These are phyloP conservation scores for Phrynocephalus forsythii DNA, from an alignment of 2,797 vertebrate genomes.

Conservation along the genomic window DNA sequence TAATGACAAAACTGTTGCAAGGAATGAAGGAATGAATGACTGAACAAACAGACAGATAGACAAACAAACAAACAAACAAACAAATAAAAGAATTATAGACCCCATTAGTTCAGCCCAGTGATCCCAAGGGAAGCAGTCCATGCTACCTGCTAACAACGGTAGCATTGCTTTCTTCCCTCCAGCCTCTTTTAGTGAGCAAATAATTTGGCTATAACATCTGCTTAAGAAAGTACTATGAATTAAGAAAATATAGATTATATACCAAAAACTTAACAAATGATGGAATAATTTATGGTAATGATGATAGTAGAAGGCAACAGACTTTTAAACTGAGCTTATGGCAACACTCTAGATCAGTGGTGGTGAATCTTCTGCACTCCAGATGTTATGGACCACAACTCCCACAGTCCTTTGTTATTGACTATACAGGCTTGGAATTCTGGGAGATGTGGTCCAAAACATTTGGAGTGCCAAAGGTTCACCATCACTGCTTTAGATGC, in stretches of 20 bases:
- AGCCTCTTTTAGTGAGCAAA: background rate
- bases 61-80: background rate
- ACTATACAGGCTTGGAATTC: too few species aligned
- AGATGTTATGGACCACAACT: too few species aligned
- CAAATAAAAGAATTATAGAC: slow-evolving; percentile 5
- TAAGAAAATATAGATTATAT: background rate
- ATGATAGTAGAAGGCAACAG: background rate
- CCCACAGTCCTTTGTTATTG: too few species aligned
- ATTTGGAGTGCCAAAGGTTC: too few species aligned
- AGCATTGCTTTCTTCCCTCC: background rate
- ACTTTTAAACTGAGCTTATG: too few species aligned
- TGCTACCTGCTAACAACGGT: background rate
- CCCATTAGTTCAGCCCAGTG: background rate
- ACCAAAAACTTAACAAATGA: background rate
- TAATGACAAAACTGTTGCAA: background rate
- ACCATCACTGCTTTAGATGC: too few species aligned
- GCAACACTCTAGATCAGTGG: too few species aligned
- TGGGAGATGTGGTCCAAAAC: too few species aligned
- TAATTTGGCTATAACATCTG: background rate
- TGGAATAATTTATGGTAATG: background rate
- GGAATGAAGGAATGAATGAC: background rate
- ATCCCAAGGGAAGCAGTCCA: background rate
- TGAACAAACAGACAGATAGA: too few species aligned
- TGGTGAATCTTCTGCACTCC: too few species aligned
- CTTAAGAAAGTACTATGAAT: background rate